phyloP scores from a whole-genome alignment of 2,113 vertebrate genomes.

The Willisornis vidua region DNA sequence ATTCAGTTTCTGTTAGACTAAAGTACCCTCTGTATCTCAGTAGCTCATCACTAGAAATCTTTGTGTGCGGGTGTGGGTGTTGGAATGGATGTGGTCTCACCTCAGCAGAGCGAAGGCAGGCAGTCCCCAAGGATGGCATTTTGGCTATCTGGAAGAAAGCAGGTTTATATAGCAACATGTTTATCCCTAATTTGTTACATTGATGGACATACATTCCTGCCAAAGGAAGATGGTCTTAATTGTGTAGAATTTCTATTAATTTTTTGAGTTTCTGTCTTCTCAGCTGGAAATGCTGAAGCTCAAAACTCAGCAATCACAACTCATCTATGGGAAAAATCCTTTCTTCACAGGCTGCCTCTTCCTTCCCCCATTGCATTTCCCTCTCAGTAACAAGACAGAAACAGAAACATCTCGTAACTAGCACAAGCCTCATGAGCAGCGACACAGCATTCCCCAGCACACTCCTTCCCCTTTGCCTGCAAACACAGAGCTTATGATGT shows the following conservation, averaged over 20 bases:
- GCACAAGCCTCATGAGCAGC: rapidly evolving
- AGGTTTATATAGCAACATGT: background rate
- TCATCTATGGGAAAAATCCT: background rate
- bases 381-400: background rate
- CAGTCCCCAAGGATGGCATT: background rate
- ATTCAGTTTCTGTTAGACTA: background rate
- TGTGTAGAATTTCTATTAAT: background rate
- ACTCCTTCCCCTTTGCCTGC: background rate
- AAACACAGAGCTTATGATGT: background rate
- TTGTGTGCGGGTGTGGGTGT: rapidly evolving
- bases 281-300: background rate
- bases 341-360: background rate
- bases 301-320: background rate
- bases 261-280: background rate
- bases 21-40: background rate
- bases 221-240: background rate
- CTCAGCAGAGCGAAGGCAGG: background rate
- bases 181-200: background rate
- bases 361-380: background rate
- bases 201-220: background rate
- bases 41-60: background rate
- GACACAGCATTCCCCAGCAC: background rate
- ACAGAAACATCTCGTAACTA: background rate
- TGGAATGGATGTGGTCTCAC: background rate
- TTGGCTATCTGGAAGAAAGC: background rate